Evolutionary conservation across 2,113 vertebrate species (phyloP).

Genomic region (Oncorhynchus clarkii): DNA sequence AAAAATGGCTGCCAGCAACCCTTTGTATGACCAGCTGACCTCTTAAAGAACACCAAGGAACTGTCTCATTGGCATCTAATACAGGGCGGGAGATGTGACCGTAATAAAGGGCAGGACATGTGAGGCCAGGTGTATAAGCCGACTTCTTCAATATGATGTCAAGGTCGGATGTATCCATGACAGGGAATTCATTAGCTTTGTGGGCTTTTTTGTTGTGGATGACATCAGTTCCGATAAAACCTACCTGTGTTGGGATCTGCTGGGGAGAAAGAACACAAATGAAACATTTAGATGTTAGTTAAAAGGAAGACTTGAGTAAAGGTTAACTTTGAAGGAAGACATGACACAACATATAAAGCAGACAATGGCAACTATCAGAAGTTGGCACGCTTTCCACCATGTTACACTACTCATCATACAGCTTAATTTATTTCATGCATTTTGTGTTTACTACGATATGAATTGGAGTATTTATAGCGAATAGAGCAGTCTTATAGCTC

Average conservation of each 20-base stretch:
- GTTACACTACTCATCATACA: not conserved
- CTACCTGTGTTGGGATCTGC: constrained; percentile 63
- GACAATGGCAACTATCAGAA: not conserved
- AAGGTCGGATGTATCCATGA: too few relatives aligned
- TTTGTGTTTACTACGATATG: not conserved
- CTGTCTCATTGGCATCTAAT: constrained; percentile 30
- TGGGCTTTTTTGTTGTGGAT: constrained; percentile 35
- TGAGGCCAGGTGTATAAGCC: too few relatives aligned
- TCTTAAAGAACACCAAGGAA: constrained; percentile 42
- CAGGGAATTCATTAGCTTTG: constrained; percentile 29
- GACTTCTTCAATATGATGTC: too few relatives aligned
- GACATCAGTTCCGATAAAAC: constrained; percentile 5
- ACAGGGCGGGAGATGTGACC: too few relatives aligned
- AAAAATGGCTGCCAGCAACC: constrained; percentile 23
- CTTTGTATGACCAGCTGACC: constrained; percentile 50
- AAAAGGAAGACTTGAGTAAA: not conserved
- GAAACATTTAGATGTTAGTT: constrained; percentile 28
- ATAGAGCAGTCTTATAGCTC: not conserved
- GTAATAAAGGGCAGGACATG: too few relatives aligned
- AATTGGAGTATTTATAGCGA: not conserved
- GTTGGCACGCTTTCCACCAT: not conserved
- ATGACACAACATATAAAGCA: not conserved
- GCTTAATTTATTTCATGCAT: constrained; percentile 4
- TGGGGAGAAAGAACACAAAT: constrained; percentile 31
- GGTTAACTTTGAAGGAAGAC: not conserved